Evolutionary conservation across 2,888 invertebrate genomes (phyloP).

Genomic region (Ophion obscuratus): DNA sequence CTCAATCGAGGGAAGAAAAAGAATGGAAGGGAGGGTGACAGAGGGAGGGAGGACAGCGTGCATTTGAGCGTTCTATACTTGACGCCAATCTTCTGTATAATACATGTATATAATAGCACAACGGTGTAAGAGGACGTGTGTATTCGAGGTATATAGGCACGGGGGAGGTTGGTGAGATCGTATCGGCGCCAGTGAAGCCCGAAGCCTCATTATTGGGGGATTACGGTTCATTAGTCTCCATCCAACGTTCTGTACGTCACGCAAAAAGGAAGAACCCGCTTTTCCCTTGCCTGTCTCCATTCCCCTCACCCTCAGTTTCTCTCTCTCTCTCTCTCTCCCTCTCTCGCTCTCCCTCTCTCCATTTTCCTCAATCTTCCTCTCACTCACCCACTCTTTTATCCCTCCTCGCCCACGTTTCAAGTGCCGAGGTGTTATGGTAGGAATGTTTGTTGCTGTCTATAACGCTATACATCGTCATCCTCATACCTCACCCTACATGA

Average conservation of each 20-base stretch:
- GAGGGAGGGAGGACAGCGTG: constrained; percentile 15
- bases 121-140: constrained; percentile 26
- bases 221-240: constrained; percentile 81
- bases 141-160: constrained; percentile 18
- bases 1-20: constrained; percentile 43
- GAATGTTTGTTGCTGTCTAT: constrained; percentile 73
- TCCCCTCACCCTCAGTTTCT: constrained; percentile 2
- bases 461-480: constrained; percentile 13
- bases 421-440: constrained; percentile 70
- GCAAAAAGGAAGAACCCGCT: constrained; percentile 76
- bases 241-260: constrained; percentile 76
- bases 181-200: constrained; percentile 77
- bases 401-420: constrained; percentile 37
- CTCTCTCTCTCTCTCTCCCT: not conserved
- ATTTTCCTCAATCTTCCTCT: constrained; percentile 8
- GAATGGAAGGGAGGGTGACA: constrained; percentile 46
- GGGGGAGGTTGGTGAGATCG: constrained; percentile 67
- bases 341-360: constrained; percentile 8
- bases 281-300: constrained; percentile 30
- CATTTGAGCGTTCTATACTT: constrained; percentile 57
- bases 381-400: constrained; percentile 5
- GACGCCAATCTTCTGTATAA: constrained; percentile 46
- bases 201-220: constrained; percentile 81
- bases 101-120: constrained; percentile 39
- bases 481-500: not conserved